A percentile compares a stretch with the other conserved stretches of the same genome.
These are phyloP conservation scores for Sycobia sp. DNA, from an alignment of 1,140 invertebrate species.

Conservation along the genomic window DNA sequence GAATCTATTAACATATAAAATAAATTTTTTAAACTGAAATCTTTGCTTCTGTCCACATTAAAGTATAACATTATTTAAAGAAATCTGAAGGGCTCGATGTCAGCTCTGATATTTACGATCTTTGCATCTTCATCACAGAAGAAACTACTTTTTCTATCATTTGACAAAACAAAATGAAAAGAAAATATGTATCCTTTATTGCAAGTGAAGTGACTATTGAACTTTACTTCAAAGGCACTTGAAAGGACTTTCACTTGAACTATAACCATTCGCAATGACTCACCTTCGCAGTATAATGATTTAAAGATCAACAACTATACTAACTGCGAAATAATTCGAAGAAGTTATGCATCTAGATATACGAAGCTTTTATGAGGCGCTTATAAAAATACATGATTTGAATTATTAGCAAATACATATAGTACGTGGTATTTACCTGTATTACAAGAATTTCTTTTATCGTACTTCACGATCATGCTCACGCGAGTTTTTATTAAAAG, in stretches of 20 bases:
- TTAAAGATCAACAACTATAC: constrained; percentile 1
- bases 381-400: background rate
- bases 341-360: constrained; percentile 8
- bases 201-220: background rate
- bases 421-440: background rate
- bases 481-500: background rate
- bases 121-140: constrained; percentile 53
- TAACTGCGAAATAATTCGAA: constrained; percentile 15
- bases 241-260: constrained; percentile 6
- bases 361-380: background rate
- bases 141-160: constrained; percentile 37
- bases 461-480: background rate
- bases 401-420: constrained; percentile 7
- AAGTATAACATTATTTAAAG: background rate
- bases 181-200: too few relatives aligned
- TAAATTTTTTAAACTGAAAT: background rate
- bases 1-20: background rate
- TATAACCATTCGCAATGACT: background rate
- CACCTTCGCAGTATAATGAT: background rate
- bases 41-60: too few relatives aligned
- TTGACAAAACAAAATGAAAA: too few relatives aligned
- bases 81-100: constrained; percentile 46
- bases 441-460: background rate
- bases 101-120: constrained; percentile 37
- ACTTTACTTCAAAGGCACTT: background rate